A percentile compares a stretch with the other conserved stretches of the same genome.
Evolutionary conservation across 2,113 vertebrate species (phyloP).

Genomic region (Nesogale talazaci): DNA sequence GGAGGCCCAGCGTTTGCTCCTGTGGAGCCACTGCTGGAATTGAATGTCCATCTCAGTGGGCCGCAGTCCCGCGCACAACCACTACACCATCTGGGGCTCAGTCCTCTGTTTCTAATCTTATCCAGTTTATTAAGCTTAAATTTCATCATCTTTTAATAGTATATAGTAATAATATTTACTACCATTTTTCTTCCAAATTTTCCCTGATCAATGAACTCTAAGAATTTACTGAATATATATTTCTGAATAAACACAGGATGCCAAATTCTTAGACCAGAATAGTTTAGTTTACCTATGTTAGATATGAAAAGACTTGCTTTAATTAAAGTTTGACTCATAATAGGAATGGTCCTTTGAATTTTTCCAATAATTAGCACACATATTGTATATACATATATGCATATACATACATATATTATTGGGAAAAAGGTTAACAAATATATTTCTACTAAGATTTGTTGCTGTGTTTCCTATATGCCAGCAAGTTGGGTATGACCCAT

Average conservation of each 20-base stretch:
- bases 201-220: slow-evolving; percentile 39
- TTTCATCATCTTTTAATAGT: not conserved
- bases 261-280: slow-evolving; percentile 41
- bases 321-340: slow-evolving; percentile 51
- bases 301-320: slow-evolving; percentile 18
- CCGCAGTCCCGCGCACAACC: no score
- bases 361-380: not conserved
- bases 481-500: no score
- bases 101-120: not conserved
- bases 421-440: not conserved
- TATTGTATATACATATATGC: no score
- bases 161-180: not conserved
- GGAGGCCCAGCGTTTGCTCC: no score
- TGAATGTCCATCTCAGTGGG: no score
- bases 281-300: slow-evolving; percentile 50
- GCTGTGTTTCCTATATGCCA: no score
- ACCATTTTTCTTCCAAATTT: slow-evolving; percentile 49
- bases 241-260: slow-evolving; percentile 46
- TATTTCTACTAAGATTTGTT: no score
- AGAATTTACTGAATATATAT: slow-evolving; percentile 9
- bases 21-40: no score
- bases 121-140: not conserved
- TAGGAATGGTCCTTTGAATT: not conserved
- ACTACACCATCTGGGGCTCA: no score
- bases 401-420: slow-evolving; percentile 33